Percentiles rank a stretch among this genome's conserved stretches.
Conservation (phyloP, 2,113 vertebrate species). For the Lamprologus callipterus region DNA sequence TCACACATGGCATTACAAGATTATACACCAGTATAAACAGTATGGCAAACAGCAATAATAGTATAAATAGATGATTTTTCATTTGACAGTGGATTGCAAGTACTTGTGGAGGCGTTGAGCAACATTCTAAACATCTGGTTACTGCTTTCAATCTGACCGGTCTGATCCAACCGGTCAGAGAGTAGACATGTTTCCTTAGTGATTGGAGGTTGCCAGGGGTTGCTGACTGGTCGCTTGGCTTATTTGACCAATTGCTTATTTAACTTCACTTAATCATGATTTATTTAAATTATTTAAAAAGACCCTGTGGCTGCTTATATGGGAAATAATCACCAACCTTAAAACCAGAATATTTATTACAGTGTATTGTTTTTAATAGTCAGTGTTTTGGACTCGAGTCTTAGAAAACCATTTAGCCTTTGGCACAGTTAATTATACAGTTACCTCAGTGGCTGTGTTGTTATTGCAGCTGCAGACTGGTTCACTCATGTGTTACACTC, state of each 20-base stretch:
- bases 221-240: not conserved
- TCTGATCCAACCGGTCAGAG: not conserved
- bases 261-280: not conserved
- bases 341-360: not conserved
- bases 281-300: not conserved
- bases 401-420: not conserved
- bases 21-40: not conserved
- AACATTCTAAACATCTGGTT: not conserved
- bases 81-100: not conserved
- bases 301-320: not conserved
- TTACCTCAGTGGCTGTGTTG: not conserved
- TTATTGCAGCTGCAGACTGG: slow-evolving; percentile 18
- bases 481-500: not conserved
- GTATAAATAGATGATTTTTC: not conserved
- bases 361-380: not conserved
- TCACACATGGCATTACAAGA: not conserved
- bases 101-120: not conserved
- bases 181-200: not conserved
- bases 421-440: not conserved
- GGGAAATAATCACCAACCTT: not conserved
- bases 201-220: not conserved
- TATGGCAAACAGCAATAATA: not conserved
- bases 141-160: not conserved
- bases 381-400: not conserved
- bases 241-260: not conserved